Percentiles rank a stretch among this genome's conserved stretches.
Conservation (phyloP, 2,113 vertebrate species). For the Scatophagus argus region DNA sequence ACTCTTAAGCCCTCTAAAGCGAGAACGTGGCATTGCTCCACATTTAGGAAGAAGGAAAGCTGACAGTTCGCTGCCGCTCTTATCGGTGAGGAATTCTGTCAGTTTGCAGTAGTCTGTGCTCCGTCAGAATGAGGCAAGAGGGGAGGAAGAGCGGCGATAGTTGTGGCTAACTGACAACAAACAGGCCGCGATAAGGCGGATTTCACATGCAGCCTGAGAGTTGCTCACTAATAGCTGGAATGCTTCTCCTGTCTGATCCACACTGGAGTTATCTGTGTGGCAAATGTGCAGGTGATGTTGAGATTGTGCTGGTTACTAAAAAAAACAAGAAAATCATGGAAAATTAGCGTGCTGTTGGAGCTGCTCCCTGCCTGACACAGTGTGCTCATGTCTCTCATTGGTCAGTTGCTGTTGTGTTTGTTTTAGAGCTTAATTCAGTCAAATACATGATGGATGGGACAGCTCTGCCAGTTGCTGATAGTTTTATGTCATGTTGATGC, state of each 20-base stretch:
- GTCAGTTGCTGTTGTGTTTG: not conserved
- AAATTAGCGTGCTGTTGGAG: not conserved
- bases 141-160: constrained; percentile 67
- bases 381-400: too few relatives aligned
- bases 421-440: too few relatives aligned
- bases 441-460: too few relatives aligned
- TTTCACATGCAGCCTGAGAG: constrained; percentile 37
- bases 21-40: not conserved
- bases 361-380: not conserved
- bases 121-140: constrained; percentile 66
- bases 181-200: constrained; percentile 65
- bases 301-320: too few relatives aligned
- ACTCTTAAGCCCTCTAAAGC: not conserved
- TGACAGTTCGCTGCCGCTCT: constrained; percentile 11
- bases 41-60: not conserved
- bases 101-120: constrained; percentile 73
- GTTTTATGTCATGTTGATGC: too few relatives aligned
- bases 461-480: too few relatives aligned
- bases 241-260: constrained; percentile 51
- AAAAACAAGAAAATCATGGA: not conserved
- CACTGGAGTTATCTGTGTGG: constrained; percentile 41
- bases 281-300: constrained; percentile 46
- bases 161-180: constrained; percentile 61
- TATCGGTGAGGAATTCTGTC: constrained; percentile 67
- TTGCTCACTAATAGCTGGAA: constrained; percentile 41